Conservation (phyloP, 2,113 vertebrate species). For the Mus pahari region DNA sequence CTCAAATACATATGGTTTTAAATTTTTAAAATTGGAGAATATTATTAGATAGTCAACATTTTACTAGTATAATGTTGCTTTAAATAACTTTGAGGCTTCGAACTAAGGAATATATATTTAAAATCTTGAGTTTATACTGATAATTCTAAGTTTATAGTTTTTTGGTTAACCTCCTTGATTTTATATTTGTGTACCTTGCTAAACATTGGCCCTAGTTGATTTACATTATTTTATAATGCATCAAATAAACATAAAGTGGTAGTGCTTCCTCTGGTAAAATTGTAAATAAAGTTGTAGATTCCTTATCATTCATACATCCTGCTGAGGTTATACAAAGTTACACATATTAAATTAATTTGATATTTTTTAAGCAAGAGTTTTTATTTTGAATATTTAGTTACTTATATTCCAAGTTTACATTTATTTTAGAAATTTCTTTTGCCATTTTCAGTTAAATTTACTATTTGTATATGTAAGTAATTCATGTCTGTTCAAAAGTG, state of each 20-base stretch:
- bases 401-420: background rate
- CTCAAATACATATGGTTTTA: no score
- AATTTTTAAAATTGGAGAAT: no score
- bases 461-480: background rate
- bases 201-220: background rate
- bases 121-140: no score
- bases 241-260: background rate
- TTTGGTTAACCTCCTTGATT: background rate
- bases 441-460: background rate
- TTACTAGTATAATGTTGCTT: no score
- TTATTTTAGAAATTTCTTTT: background rate
- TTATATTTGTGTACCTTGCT: background rate
- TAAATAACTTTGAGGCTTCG: no score
- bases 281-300: background rate
- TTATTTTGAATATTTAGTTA: background rate
- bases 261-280: background rate
- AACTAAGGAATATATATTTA: no score
- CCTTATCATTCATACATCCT: background rate
- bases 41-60: no score
- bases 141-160: no score
- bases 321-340: background rate
- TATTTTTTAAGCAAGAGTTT: background rate
- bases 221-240: background rate
- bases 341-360: background rate
- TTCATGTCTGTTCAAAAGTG: background rate